phyloP scores from a whole-genome alignment of 2,888 invertebrate genomes.

The Omphaloscelis lunosa region DNA sequence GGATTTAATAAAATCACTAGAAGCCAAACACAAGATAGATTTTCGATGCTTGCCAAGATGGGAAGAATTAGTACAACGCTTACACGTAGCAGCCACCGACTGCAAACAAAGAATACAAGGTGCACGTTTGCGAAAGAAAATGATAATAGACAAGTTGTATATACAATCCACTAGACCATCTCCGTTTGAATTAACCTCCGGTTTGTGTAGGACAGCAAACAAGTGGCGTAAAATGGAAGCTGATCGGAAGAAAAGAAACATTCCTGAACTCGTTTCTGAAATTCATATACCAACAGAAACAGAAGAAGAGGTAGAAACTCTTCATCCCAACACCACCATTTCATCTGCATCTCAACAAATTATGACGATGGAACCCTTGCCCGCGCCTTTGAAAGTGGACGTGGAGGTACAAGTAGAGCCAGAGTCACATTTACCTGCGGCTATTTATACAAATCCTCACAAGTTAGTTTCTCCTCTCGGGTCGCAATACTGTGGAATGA shows the following conservation, averaged over 20 bases:
- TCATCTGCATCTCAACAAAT: constrained; percentile 45
- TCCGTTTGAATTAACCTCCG: constrained; percentile 81
- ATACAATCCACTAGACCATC: constrained; percentile 76
- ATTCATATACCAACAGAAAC: constrained; percentile 48
- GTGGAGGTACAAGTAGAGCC: constrained; percentile 43
- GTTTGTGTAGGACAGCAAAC: constrained; percentile 78
- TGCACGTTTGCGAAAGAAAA: constrained; percentile 74
- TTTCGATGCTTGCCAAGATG: constrained; percentile 79
- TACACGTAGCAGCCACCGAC: constrained; percentile 73
- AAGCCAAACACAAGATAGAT: constrained; percentile 77
- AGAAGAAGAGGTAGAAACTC: constrained; percentile 59
- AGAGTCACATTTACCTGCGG: constrained; percentile 69
- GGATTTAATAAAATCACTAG: constrained; percentile 76
- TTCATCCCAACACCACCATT: constrained; percentile 77
- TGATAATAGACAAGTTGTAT: constrained; percentile 81
- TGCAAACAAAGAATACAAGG: constrained; percentile 76
- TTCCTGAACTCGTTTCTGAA: constrained; percentile 11
- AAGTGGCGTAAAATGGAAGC: constrained; percentile 74
- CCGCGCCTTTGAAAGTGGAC: constrained; percentile 49
- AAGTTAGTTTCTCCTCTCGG: constrained; percentile 74
- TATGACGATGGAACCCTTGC: not conserved
- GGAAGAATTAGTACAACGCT: constrained; percentile 76
- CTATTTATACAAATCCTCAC: constrained; percentile 77
- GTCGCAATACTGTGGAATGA: constrained; percentile 68
- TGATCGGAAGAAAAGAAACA: constrained; percentile 51